Percentiles rank a stretch among this genome's conserved stretches.
phyloP scores from a whole-genome alignment of 2,113 vertebrate genomes.

The Dicaeum eximium region DNA sequence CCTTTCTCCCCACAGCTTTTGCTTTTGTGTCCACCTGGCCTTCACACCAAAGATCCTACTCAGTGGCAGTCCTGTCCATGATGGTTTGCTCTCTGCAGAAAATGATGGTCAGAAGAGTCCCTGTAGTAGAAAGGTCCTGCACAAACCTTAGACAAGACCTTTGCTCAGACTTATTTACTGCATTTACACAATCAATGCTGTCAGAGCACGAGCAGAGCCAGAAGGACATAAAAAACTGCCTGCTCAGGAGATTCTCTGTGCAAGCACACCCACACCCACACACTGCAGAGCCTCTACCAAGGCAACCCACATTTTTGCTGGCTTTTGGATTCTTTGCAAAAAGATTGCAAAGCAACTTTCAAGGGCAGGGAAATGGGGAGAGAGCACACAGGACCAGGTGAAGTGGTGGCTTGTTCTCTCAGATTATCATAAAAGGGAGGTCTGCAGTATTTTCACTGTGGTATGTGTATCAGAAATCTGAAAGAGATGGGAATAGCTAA shows the following conservation, averaged over 20 bases:
- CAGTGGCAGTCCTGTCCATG: too few relatives aligned
- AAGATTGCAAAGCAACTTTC: not conserved
- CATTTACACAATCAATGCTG: not conserved
- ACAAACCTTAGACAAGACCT: not conserved
- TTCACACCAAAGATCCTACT: not conserved
- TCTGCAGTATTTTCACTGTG: not conserved
- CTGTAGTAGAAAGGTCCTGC: not conserved
- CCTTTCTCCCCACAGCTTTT: not conserved
- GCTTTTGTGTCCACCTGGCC: not conserved
- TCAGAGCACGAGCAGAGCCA: not conserved
- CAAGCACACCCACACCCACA: not conserved
- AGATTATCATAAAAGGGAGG: not conserved
- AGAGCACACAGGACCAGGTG: not conserved
- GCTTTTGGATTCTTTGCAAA: not conserved
- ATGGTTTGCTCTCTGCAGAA: not conserved
- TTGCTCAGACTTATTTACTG: not conserved
- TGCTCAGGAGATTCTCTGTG: not conserved
- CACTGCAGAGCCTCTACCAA: not conserved
- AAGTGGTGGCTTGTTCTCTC: not conserved
- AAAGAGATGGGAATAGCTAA: not conserved
- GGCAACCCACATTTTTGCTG: not conserved
- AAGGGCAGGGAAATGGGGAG: not conserved
- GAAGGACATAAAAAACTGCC: not conserved
- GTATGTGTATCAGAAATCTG: not conserved
- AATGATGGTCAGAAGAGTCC: not conserved